Evolutionary conservation across 2,113 vertebrate genomes (phyloP).

Genomic region (Rhadina sibilatrix): DNA sequence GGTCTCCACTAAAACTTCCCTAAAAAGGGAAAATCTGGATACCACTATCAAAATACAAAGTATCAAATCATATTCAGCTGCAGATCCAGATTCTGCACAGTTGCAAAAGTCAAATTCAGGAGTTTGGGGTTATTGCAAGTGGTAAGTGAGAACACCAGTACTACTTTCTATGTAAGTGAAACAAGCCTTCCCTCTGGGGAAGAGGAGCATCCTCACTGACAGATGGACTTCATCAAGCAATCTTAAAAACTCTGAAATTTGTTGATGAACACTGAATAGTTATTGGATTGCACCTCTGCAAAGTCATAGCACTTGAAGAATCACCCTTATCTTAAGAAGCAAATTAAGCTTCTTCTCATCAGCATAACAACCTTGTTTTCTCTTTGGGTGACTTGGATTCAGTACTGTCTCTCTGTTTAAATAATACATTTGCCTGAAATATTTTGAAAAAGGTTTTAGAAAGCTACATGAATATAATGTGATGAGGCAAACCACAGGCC

Average conservation of each 20-base stretch:
- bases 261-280: not conserved
- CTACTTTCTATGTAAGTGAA: not conserved
- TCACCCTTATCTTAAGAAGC: not conserved
- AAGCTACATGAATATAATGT: not conserved
- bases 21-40: not conserved
- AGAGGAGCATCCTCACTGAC: not conserved
- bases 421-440: not conserved
- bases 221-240: not conserved
- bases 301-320: not conserved
- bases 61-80: not conserved
- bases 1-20: not conserved
- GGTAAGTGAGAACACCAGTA: not conserved
- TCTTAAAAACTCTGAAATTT: not conserved
- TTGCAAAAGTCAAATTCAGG: not conserved
- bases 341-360: not conserved
- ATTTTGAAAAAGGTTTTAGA: not conserved
- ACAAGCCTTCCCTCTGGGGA: not conserved
- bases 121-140: not conserved
- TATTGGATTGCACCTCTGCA: not conserved
- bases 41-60: not conserved
- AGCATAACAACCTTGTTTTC: not conserved
- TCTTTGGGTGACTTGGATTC: not conserved
- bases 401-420: not conserved
- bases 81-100: not conserved
- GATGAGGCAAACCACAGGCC: not conserved